Evolutionary conservation across 2,113 vertebrate species (phyloP).

Genomic region (Hoplias malabaricus): DNA sequence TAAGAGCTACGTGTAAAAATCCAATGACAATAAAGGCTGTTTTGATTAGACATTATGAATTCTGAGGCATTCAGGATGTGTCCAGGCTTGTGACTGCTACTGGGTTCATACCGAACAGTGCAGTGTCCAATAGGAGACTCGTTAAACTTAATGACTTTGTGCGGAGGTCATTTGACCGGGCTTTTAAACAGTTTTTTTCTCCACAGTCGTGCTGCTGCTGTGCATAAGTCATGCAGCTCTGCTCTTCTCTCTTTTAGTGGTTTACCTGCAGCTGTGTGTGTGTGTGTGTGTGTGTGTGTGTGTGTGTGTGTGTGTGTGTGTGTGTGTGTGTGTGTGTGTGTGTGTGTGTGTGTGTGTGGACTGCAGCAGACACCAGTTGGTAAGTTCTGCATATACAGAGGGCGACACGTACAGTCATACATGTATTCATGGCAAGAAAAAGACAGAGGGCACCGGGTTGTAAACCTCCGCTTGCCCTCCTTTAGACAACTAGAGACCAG

Average conservation of each 20-base stretch:
- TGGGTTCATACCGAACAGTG: too few species aligned
- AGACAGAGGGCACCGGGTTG: slow-evolving; percentile 11
- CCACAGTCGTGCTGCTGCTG: background rate
- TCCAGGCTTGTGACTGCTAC: too few species aligned
- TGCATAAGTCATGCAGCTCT: slow-evolving; percentile 30
- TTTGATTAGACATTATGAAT: too few species aligned
- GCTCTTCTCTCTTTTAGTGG: slow-evolving; percentile 3
- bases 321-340: slow-evolving; percentile 39
- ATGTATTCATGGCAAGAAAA: slow-evolving; percentile 32
- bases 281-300: slow-evolving; percentile 41
- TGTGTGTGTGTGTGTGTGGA: slow-evolving; percentile 16
- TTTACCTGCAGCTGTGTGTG: slow-evolving; percentile 25
- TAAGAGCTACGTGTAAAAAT: too few species aligned
- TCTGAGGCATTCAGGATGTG: too few species aligned
- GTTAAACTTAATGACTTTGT: slow-evolving; percentile 9
- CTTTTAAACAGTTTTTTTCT: slow-evolving; percentile 23
- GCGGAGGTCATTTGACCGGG: slow-evolving; percentile 1
- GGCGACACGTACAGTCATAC: slow-evolving; percentile 10
- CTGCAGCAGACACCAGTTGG: slow-evolving; percentile 35
- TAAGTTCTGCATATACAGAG: slow-evolving; percentile 39
- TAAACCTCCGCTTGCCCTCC: background rate
- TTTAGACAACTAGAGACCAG: background rate
- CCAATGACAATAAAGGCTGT: too few species aligned
- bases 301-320: slow-evolving; percentile 15
- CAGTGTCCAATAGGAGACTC: background rate